Evolutionary conservation across 1,140 invertebrate species (phyloP).

Genomic region (Heliconius melpomene): DNA sequence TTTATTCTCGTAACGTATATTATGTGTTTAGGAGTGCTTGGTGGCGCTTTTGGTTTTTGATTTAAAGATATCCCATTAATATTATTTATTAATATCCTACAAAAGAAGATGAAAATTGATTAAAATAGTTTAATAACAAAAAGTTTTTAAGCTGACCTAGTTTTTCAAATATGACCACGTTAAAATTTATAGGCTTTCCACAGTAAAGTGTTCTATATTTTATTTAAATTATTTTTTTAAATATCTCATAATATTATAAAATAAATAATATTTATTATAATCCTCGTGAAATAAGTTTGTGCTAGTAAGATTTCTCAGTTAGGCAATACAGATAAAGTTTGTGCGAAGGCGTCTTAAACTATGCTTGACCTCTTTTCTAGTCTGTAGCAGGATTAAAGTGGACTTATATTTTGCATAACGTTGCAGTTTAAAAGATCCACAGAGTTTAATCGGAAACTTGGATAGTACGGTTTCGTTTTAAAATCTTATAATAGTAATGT

Average conservation of each 20-base stretch:
- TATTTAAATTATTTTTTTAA: no score
- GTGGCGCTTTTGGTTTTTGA: background rate
- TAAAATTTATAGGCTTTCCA: no score
- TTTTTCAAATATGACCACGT: no score
- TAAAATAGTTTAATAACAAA: no score
- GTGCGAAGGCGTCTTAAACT: slow-evolving; percentile 29
- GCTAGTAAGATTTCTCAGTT: background rate
- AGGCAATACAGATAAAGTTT: slow-evolving; percentile 2
- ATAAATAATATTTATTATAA: background rate
- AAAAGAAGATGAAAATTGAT: no score
- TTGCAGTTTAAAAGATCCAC: slow-evolving; percentile 31
- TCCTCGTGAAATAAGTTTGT: background rate
- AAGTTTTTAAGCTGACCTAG: no score
- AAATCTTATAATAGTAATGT: background rate
- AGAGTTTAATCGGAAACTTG: slow-evolving; percentile 38
- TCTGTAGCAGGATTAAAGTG: slow-evolving; percentile 33
- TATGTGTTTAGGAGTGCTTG: background rate
- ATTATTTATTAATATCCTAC: no score
- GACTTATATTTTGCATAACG: slow-evolving; percentile 39
- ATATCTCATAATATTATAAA: background rate
- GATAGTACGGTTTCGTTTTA: slow-evolving; percentile 15
- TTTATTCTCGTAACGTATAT: background rate
- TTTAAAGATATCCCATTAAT: no score
- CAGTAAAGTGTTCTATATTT: no score
- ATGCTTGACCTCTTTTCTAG: slow-evolving; percentile 36